Conservation (phyloP, 2,797 vertebrate species). For the Crenuchus spilurus region DNA sequence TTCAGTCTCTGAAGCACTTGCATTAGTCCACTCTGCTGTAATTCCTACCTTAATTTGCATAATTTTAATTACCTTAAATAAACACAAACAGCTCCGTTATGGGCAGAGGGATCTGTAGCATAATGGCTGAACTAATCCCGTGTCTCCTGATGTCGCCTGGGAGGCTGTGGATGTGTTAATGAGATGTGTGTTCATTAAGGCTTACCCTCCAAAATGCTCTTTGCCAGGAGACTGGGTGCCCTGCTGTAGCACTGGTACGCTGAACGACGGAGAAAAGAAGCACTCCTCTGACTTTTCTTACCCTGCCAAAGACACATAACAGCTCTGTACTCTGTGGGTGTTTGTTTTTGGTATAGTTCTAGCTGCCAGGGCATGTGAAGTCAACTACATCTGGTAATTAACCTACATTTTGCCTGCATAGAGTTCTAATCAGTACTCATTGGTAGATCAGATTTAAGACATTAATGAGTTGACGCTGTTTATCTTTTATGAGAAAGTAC, state of each 20-base stretch:
- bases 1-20: slow-evolving; percentile 28
- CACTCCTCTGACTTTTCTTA: slow-evolving; percentile 70
- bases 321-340: slow-evolving; percentile 52
- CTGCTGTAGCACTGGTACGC: slow-evolving; percentile 72
- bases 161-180: slow-evolving; percentile 50
- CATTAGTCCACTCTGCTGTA: slow-evolving; percentile 29
- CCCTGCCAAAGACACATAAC: slow-evolving; percentile 69
- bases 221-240: slow-evolving; percentile 68
- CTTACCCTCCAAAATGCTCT: slow-evolving; percentile 79
- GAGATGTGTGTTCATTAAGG: slow-evolving; percentile 66
- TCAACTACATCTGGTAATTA: neutral
- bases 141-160: slow-evolving; percentile 44
- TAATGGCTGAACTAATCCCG: slow-evolving; percentile 48
- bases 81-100: slow-evolving; percentile 55
- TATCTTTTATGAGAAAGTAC: too few species aligned
- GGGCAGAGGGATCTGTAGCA: slow-evolving; percentile 40
- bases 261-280: slow-evolving; percentile 66
- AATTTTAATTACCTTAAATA: slow-evolving; percentile 60
- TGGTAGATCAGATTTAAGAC: neutral
- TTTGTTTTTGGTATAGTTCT: neutral
- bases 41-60: slow-evolving; percentile 56
- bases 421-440: neutral
- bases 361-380: neutral
- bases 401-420: neutral
- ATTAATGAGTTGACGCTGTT: too few species aligned